Evolutionary conservation across 2,888 invertebrate genomes (phyloP).

Genomic region (Drosophila histrio): DNA sequence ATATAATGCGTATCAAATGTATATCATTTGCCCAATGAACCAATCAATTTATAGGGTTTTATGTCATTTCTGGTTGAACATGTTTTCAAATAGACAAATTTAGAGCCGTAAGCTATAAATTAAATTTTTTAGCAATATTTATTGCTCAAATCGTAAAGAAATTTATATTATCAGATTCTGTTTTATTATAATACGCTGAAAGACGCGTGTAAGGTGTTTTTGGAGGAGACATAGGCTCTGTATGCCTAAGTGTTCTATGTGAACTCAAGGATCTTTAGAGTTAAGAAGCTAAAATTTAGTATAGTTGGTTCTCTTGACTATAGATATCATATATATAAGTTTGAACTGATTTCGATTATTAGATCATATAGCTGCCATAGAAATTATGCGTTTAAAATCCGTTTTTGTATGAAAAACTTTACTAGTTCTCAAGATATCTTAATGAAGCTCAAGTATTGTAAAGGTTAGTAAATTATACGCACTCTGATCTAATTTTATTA

Average conservation of each 20-base stretch:
- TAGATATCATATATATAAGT: neutral
- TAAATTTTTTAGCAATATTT: constrained; percentile 22
- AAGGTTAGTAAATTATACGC: neutral
- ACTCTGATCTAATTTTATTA: neutral
- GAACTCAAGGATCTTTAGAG: neutral
- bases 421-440: neutral
- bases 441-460: neutral
- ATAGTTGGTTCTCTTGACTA: neutral
- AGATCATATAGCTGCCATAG: neutral
- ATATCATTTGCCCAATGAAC: constrained; percentile 44
- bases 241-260: neutral
- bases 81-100: constrained; percentile 12
- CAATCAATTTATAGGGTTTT: constrained; percentile 35
- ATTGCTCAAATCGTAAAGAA: constrained; percentile 11
- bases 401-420: neutral
- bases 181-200: constrained; percentile 1
- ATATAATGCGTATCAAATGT: constrained; percentile 51
- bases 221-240: neutral
- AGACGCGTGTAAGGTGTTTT: neutral
- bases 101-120: constrained; percentile 30
- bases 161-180: constrained; percentile 14
- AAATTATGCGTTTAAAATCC: too few relatives aligned
- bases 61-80: constrained; percentile 20
- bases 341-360: neutral
- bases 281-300: neutral